phyloP scores from a whole-genome alignment of 2,888 invertebrate genomes.

The Eutolmus rufibarbis region DNA sequence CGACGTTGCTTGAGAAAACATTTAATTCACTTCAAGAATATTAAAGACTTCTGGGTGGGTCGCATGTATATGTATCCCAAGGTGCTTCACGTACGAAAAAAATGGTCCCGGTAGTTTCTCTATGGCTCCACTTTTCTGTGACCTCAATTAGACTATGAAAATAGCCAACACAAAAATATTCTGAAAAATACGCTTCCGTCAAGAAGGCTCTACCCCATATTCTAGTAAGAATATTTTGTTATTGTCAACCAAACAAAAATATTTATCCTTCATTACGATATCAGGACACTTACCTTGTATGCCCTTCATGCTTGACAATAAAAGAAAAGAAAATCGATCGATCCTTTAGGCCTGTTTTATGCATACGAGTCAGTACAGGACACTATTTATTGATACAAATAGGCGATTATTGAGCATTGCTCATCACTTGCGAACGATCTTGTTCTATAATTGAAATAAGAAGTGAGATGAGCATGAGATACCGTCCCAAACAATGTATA shows the following conservation, averaged over 20 bases:
- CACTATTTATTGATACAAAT: slow-evolving; percentile 1
- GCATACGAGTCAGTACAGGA: background rate
- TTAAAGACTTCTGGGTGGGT: background rate
- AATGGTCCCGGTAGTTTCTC: background rate
- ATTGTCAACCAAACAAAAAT: too few species aligned
- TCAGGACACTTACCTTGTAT: background rate
- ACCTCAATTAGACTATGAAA: background rate
- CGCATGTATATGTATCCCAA: background rate
- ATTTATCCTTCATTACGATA: background rate
- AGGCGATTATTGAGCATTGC: background rate
- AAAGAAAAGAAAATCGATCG: background rate
- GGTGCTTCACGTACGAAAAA: background rate
- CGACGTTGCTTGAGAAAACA: background rate
- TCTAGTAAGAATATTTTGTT: background rate
- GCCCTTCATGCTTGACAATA: background rate
- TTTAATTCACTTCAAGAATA: background rate
- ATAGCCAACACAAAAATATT: background rate
- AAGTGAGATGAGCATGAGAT: background rate
- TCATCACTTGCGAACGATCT: background rate
- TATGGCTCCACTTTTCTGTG: background rate
- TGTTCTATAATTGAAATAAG: background rate
- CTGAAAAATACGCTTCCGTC: background rate
- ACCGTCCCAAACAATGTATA: background rate
- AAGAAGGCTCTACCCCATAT: background rate
- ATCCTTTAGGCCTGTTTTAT: background rate